These are phyloP conservation scores for Tiaroga cobitis DNA, from an alignment of 2,797 vertebrate species.

Conservation along the genomic window DNA sequence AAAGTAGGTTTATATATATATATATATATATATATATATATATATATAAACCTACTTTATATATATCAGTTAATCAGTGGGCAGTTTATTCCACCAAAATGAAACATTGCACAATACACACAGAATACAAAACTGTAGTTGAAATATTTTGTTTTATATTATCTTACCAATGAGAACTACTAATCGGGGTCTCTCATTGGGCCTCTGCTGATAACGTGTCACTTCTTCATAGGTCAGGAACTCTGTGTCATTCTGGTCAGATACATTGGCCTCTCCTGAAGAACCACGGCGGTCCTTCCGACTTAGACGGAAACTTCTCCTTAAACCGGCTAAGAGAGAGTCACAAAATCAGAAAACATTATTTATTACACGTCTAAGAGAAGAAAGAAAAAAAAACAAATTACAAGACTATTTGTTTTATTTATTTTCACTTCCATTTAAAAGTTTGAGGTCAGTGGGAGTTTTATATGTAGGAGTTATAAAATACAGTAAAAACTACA, in stretches of 20 bases:
- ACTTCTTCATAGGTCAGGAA: constrained; percentile 93
- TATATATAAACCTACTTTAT: too few species aligned
- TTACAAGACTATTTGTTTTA: background rate
- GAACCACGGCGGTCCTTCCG: constrained; percentile 85
- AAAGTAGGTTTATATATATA: background rate
- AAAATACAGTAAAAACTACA: background rate
- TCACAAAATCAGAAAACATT: background rate
- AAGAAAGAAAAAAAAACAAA: background rate
- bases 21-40: too few species aligned
- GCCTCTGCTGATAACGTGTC: constrained; percentile 87
- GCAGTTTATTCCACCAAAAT: background rate
- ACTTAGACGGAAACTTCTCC: constrained; percentile 92
- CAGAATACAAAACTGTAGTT: background rate
- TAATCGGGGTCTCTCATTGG: constrained; percentile 86
- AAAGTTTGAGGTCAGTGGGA: background rate
- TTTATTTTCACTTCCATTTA: background rate
- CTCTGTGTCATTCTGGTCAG: constrained; percentile 75
- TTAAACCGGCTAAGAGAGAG: constrained; percentile 83
- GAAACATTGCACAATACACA: background rate
- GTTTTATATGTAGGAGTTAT: background rate
- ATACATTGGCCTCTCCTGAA: constrained; percentile 73
- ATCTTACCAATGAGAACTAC: constrained; percentile 92
- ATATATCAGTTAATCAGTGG: background rate
- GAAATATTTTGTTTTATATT: background rate
- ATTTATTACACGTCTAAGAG: background rate